phyloP scores from a whole-genome alignment of 2,797 vertebrate genomes.

The Urosaurus nigricauda region DNA sequence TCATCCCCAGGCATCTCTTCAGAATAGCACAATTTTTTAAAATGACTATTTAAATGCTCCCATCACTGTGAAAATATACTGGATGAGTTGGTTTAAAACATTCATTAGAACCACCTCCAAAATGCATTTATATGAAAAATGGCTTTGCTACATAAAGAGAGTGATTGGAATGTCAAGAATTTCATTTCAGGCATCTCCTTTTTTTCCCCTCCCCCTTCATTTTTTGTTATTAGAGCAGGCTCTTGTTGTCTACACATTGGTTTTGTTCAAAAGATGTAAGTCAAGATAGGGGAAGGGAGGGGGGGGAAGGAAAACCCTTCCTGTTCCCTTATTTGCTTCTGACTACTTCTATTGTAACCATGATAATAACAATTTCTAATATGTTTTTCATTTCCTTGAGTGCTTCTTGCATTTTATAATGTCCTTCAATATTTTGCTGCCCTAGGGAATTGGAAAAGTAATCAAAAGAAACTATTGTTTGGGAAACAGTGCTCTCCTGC shows the following conservation, averaged over 20 bases:
- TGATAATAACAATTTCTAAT: slow-evolving; percentile 80
- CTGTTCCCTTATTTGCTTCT: slow-evolving; percentile 75
- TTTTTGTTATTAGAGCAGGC: slow-evolving; percentile 72
- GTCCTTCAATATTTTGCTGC: slow-evolving; percentile 58
- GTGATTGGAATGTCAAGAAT: slow-evolving; percentile 82
- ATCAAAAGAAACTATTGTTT: slow-evolving; percentile 67
- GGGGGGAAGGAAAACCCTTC: slow-evolving; percentile 62
- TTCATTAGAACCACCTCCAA: slow-evolving; percentile 74
- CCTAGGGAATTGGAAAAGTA: slow-evolving; percentile 65
- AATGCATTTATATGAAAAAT: slow-evolving; percentile 73
- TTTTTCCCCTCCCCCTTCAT: slow-evolving; percentile 45
- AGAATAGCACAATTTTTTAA: slow-evolving; percentile 36
- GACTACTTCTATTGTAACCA: slow-evolving; percentile 76
- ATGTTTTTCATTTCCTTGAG: slow-evolving; percentile 84
- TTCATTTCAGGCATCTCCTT: slow-evolving; percentile 79
- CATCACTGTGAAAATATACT: slow-evolving; percentile 69
- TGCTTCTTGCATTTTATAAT: slow-evolving; percentile 67
- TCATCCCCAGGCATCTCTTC: not conserved
- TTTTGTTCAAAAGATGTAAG: slow-evolving; percentile 80
- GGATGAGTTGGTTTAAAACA: slow-evolving; percentile 71
- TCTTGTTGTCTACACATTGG: slow-evolving; percentile 71
- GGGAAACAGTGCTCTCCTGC: slow-evolving; percentile 54
- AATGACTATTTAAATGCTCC: slow-evolving; percentile 54
- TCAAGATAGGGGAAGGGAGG: slow-evolving; percentile 65
- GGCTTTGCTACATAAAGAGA: slow-evolving; percentile 69